Base-by-base conservation (phyloP, 2,888 invertebrate species). In the Ennomos fuscantarius region DNA sequence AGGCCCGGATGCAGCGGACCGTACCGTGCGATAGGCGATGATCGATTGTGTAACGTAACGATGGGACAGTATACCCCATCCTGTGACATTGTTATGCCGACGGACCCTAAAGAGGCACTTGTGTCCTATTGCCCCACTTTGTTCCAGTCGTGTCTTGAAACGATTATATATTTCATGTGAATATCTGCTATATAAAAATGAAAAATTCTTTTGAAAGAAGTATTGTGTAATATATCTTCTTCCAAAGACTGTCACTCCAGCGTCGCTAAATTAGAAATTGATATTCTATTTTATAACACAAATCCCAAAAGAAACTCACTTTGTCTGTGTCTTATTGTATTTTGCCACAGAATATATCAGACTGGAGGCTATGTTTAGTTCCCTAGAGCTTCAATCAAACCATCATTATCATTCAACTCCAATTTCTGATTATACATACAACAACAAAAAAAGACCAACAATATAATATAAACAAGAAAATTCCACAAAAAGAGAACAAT, bases 31-130 rank as follows among this genome's bases (percentile, higher is more conserved):
- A 60, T 48, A 51, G 55, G 42, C 45, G 51, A 67, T 65, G 67
- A 65, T 63, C 60, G 65, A 67, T 67, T 65, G 65, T 50, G 49
- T 60, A 49, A 52, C 61, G 53, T 50, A 62, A 63, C 55, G 52
- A 52, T 48, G 44, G 55, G 63, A 60, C 67, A 57, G 56, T 56
- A 56, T 59, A 58, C 40, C 62, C 41, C 45, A 35, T 50, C 33
- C 53, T 48, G 52, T 43, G 55, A 64, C 58, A 58, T 55, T 54
- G 57, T 55, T 10, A 13, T 31, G 32, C 9, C 24, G 15, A 39
- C 8, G 11, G 15, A 39, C 32, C 51, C 40, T 42, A 56, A 33
- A 24, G 35, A 33, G 46, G 8, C 36, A 48, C 46, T 51, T 33
- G 36, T 41, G 33, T 41, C 24, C 50, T 46, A 46, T 51, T 56